phyloP scores from a whole-genome alignment of 2,888 invertebrate species.

The Plebejus argus region DNA sequence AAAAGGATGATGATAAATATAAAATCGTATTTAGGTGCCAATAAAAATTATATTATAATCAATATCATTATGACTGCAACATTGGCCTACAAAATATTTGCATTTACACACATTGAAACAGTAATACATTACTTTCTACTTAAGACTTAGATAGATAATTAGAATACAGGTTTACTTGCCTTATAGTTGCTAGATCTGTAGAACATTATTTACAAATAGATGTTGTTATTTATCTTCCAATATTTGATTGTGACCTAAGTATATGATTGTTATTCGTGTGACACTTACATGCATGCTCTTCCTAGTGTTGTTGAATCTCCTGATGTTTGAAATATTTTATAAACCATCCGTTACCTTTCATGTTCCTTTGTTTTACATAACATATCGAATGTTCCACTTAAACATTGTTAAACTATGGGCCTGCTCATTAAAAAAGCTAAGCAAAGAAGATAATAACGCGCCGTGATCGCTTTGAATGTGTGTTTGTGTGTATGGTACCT shows the following conservation, averaged over 20 bases:
- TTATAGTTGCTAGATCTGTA: slow-evolving; percentile 51
- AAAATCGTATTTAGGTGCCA: background rate
- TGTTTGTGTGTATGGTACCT: background rate
- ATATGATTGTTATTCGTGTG: slow-evolving; percentile 11
- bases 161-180: slow-evolving; percentile 70
- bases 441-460: background rate
- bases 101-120: background rate
- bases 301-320: slow-evolving; percentile 8
- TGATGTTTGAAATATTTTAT: slow-evolving; percentile 1
- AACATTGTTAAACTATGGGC: background rate
- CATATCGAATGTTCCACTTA: background rate
- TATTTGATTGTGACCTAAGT: slow-evolving; percentile 8
- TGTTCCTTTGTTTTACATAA: background rate
- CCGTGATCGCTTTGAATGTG: background rate
- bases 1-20: too few relatives aligned
- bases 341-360: background rate
- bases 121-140: background rate
- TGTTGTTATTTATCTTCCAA: slow-evolving; percentile 40
- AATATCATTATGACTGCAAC: background rate
- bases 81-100: background rate
- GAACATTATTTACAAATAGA: slow-evolving; percentile 28
- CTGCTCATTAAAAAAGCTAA: background rate
- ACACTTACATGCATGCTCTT: slow-evolving; percentile 1
- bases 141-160: slow-evolving; percentile 30
- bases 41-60: background rate